Evolutionary conservation across 1,140 invertebrate species (phyloP).

Genomic region (Eupeodes corollae): DNA sequence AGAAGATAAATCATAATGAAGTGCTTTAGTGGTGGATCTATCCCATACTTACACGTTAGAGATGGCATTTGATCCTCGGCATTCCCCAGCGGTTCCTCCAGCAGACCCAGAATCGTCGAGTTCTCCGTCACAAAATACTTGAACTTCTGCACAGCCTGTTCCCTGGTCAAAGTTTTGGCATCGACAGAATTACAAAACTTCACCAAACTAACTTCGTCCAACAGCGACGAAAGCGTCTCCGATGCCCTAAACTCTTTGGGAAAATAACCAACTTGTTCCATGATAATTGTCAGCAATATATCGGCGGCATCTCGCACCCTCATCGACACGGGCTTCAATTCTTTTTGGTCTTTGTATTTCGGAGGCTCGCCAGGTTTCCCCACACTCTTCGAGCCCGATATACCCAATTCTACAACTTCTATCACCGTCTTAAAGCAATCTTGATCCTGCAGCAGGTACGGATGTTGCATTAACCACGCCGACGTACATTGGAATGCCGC

Average conservation of each 20-base stretch:
- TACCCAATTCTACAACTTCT: slow-evolving; percentile 93
- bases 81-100: slow-evolving; percentile 83
- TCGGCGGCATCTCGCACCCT: slow-evolving; percentile 92
- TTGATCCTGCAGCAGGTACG: slow-evolving; percentile 77
- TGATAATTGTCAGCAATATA: slow-evolving; percentile 74
- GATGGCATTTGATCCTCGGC: slow-evolving; percentile 67
- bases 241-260: slow-evolving; percentile 66
- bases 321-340: slow-evolving; percentile 91
- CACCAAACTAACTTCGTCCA: slow-evolving; percentile 78
- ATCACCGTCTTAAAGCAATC: slow-evolving; percentile 85
- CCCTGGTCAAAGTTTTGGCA: slow-evolving; percentile 14
- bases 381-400: slow-evolving; percentile 85
- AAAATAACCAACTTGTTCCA: slow-evolving; percentile 84
- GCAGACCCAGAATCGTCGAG: slow-evolving; percentile 71
- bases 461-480: slow-evolving; percentile 84
- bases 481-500: slow-evolving; percentile 86
- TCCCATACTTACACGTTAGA: slow-evolving; percentile 45
- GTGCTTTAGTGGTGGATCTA: neutral
- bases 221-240: slow-evolving; percentile 70
- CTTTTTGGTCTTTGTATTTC: slow-evolving; percentile 91
- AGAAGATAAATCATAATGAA: neutral
- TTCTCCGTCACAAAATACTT: slow-evolving; percentile 89
- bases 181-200: slow-evolving; percentile 61
- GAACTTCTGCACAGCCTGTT: slow-evolving; percentile 46
- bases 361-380: slow-evolving; percentile 80